A percentile compares a stretch with the other conserved stretches of the same genome.
These are phyloP conservation scores for Molossus molossus DNA, from an alignment of 2,797 vertebrate species.

Conservation along the genomic window DNA sequence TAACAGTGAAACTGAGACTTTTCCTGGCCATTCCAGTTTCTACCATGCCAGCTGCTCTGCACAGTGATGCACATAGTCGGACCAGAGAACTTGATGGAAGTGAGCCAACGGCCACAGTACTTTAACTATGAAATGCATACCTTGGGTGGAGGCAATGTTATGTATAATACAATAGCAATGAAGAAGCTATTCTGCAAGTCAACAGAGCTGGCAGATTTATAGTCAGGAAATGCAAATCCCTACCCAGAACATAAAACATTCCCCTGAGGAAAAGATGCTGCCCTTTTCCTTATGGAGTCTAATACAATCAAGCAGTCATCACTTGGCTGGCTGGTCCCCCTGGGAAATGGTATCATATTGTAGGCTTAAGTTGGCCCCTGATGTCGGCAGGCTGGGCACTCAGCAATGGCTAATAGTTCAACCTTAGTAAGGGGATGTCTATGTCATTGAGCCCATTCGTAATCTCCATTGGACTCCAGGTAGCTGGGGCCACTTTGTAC, in stretches of 20 bases:
- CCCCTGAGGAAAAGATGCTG: not conserved
- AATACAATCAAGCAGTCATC: not conserved
- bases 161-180: not conserved
- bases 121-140: not conserved
- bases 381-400: not conserved
- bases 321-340: not conserved
- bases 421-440: not conserved
- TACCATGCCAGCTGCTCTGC: not conserved
- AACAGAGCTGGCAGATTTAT: not conserved
- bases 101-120: not conserved
- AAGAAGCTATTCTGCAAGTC: not conserved
- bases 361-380: not conserved
- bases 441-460: not conserved
- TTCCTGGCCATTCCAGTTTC: not conserved
- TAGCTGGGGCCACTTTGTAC: not conserved
- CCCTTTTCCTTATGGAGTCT: not conserved
- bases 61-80: not conserved
- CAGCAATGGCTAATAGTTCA: not conserved
- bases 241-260: not conserved
- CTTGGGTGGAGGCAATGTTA: not conserved
- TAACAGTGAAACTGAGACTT: not conserved
- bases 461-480: not conserved
- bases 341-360: not conserved
- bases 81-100: not conserved
- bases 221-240: not conserved